Conservation (phyloP, 1,140 invertebrate species). For the Drosophila bocqueti region DNA sequence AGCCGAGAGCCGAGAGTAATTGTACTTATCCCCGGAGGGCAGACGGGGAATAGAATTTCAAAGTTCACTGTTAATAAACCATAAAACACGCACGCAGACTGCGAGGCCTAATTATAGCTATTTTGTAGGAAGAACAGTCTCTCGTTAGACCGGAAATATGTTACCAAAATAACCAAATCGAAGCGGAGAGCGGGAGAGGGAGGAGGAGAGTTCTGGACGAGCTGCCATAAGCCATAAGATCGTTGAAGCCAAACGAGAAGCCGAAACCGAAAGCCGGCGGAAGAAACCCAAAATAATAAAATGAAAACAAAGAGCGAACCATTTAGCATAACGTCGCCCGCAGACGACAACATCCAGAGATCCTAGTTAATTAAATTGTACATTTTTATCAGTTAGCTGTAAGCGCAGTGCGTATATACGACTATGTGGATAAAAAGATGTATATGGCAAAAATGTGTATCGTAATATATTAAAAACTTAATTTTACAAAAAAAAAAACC, state of each 20-base stretch:
- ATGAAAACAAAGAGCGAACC: conserved; percentile 30
- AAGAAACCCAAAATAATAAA: conserved; percentile 26
- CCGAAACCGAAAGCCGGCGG: conserved; percentile 21
- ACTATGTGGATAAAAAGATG: conserved; percentile 57
- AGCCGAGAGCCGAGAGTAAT: conserved; percentile 22
- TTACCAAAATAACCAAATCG: conserved; percentile 42
- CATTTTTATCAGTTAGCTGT: conserved; percentile 78
- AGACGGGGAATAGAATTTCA: conserved; percentile 38
- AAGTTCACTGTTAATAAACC: conserved; percentile 80
- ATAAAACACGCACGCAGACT: conserved; percentile 43
- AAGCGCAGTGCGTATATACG: conserved; percentile 62
- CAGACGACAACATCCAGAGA: conserved; percentile 54
- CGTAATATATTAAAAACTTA: conserved; percentile 81
- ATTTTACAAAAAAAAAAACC: conserved; percentile 66
- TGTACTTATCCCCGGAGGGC: conserved; percentile 36
- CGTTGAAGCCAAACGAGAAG: conserved; percentile 47
- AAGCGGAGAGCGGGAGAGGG: neutral
- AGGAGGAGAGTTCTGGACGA: conserved; percentile 37
- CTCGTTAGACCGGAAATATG: conserved; percentile 8
- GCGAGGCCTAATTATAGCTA: conserved; percentile 63
- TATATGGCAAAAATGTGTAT: conserved; percentile 78
- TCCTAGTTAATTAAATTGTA: conserved; percentile 84
- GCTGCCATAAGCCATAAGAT: conserved; percentile 47
- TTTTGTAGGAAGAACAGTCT: conserved; percentile 46
- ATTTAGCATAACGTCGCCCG: conserved; percentile 30